phyloP scores from a whole-genome alignment of 2,797 vertebrate genomes.

The Cyprinella venusta region DNA sequence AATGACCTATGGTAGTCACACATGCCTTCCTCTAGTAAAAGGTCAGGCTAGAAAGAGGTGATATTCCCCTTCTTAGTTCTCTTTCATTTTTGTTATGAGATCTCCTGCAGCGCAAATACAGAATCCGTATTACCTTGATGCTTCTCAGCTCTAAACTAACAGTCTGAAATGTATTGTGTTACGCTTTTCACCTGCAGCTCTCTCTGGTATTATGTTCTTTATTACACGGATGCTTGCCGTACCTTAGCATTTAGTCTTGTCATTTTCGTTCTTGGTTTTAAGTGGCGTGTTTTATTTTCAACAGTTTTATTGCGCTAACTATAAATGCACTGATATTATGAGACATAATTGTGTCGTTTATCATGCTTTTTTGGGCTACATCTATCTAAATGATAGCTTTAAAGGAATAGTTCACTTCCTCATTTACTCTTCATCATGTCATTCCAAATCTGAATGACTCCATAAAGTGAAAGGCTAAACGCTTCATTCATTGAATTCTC shows the following conservation, averaged over 20 bases:
- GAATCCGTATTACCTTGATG: constrained; percentile 48
- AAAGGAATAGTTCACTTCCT: neutral
- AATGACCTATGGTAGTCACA: constrained; percentile 38
- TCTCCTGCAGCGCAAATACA: constrained; percentile 44
- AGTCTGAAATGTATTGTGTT: constrained; percentile 56
- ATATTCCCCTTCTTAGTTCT: constrained; percentile 62
- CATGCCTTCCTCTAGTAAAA: constrained; percentile 60
- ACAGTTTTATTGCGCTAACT: neutral
- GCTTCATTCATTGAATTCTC: constrained; percentile 2
- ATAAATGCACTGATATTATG: neutral
- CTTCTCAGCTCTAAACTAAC: constrained; percentile 59
- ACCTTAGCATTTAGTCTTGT: constrained; percentile 8
- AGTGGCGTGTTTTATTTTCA: neutral
- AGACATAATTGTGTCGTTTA: neutral
- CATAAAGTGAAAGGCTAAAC: neutral
- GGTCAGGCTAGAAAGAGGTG: constrained; percentile 59
- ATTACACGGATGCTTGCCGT: constrained; percentile 35
- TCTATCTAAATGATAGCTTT: neutral
- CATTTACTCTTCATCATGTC: neutral
- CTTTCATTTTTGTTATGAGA: constrained; percentile 65
- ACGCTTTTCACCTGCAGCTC: constrained; percentile 55
- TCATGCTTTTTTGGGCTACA: neutral
- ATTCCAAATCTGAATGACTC: neutral
- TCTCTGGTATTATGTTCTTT: constrained; percentile 56
- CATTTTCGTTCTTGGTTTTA: neutral